Conservation (phyloP, 1,140 invertebrate genomes). For the Watersipora subatra region DNA sequence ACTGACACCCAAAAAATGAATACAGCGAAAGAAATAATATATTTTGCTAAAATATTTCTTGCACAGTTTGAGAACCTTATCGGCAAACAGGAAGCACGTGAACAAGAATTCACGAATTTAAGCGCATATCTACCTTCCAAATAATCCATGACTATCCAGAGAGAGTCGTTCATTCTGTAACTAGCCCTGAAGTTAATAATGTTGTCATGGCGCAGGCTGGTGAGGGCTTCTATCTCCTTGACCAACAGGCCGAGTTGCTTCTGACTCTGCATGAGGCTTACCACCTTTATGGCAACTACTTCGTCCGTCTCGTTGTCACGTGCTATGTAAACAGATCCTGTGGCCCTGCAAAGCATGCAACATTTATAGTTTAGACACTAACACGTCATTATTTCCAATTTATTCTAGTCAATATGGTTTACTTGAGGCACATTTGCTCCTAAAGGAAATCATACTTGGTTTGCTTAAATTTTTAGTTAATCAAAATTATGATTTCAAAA, state of each 20-base stretch:
- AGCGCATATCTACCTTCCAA: constrained; percentile 23
- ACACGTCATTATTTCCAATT: too few relatives aligned
- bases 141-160: constrained; percentile 39
- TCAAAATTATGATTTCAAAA: too few relatives aligned
- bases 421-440: too few relatives aligned
- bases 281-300: constrained; percentile 32
- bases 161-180: constrained; percentile 18
- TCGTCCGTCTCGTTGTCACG: neutral
- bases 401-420: too few relatives aligned
- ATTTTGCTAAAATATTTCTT: neutral
- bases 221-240: constrained; percentile 25
- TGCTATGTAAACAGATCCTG: constrained; percentile 3
- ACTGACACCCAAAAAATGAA: too few relatives aligned
- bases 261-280: constrained; percentile 27
- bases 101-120: too few relatives aligned
- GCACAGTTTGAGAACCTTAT: too few relatives aligned
- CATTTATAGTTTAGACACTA: too few relatives aligned
- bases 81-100: too few relatives aligned
- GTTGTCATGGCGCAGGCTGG: constrained; percentile 18
- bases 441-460: too few relatives aligned
- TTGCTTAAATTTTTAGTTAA: too few relatives aligned
- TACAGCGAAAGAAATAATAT: neutral
- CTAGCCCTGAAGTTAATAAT: constrained; percentile 34
- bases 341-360: neutral
- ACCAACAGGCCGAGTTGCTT: constrained; percentile 37